phyloP scores from a whole-genome alignment of 2,113 vertebrate genomes.

The Burhinus bistriatus region DNA sequence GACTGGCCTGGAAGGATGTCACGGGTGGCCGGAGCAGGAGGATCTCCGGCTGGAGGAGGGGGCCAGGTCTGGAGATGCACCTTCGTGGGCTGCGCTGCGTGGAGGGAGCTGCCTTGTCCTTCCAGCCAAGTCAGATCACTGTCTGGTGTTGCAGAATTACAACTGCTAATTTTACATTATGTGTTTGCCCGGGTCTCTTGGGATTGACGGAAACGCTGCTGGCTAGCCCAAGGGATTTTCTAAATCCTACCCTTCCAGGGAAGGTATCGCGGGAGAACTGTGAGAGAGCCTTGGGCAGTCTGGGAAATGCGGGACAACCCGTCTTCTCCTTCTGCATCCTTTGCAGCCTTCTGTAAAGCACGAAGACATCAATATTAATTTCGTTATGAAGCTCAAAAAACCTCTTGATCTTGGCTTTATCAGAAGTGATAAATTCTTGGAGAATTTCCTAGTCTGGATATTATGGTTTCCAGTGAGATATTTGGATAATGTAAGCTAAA shows the following conservation, averaged over 20 bases:
- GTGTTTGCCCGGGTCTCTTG: neutral
- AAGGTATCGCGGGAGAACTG: accelerated
- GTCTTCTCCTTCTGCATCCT: neutral
- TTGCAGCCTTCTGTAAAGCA: neutral
- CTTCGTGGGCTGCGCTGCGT: accelerated
- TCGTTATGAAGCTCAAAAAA: neutral
- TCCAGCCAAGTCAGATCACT: neutral
- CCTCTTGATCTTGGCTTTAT: neutral
- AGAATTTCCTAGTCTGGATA: neutral
- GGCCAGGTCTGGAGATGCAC: neutral
- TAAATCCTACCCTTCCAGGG: neutral
- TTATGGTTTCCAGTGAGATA: neutral
- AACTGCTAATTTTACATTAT: neutral
- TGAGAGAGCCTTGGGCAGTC: neutral
- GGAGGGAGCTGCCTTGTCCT: neutral
- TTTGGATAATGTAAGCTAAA: neutral
- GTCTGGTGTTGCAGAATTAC: neutral
- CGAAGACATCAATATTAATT: neutral
- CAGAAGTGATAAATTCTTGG: neutral
- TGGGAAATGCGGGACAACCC: neutral
- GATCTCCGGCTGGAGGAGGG: neutral
- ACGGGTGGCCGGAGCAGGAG: accelerated
- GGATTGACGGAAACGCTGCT: neutral
- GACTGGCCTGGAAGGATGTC: neutral
- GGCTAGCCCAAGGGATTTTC: neutral